Conservation (phyloP, 2,113 vertebrate genomes). For the Hylia prasina region DNA sequence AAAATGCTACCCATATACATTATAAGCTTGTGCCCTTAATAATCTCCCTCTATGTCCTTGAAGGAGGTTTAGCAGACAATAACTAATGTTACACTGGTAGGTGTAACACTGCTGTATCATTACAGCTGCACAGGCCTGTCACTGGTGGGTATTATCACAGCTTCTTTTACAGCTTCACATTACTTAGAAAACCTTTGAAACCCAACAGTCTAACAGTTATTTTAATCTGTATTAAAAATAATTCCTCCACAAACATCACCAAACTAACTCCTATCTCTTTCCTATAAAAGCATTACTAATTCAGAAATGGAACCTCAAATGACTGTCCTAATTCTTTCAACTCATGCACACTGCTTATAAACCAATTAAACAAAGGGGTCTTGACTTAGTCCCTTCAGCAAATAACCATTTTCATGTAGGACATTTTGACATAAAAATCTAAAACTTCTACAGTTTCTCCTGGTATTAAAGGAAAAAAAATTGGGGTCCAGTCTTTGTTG, state of each 20-base stretch:
- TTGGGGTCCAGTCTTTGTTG: neutral
- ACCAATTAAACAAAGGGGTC: neutral
- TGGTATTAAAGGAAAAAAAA: neutral
- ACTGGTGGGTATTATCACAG: neutral
- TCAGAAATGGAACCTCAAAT: neutral
- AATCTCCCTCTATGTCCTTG: neutral
- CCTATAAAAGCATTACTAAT: neutral
- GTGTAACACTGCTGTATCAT: neutral
- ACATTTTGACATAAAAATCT: neutral
- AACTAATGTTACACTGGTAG: neutral
- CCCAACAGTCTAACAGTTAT: neutral
- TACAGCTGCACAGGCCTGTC: neutral
- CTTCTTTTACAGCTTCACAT: too few relatives aligned
- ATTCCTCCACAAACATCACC: neutral
- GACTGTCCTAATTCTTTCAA: neutral
- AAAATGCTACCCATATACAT: neutral
- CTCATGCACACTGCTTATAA: neutral
- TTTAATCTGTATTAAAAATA: neutral
- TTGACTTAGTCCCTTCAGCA: neutral
- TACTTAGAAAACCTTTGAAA: neutral
- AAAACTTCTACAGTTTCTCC: neutral
- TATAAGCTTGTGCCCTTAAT: neutral
- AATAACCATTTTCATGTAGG: neutral
- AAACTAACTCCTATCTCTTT: neutral
- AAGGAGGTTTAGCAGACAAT: neutral